Evolutionary conservation across 64 coral and sea anemone species (phyloP).

Genomic region (Porites australiensis): DNA sequence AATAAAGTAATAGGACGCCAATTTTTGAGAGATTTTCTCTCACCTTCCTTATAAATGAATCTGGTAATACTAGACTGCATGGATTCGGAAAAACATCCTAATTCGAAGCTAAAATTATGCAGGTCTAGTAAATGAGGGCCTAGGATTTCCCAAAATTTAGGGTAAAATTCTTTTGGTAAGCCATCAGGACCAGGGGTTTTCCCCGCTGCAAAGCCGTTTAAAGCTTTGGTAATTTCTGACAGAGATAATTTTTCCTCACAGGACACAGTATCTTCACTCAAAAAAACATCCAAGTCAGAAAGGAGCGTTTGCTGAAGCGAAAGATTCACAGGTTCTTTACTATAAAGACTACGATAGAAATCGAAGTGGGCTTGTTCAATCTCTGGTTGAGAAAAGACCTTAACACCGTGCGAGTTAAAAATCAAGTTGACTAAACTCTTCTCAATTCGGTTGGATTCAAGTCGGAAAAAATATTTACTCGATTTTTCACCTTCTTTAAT

Average conservation of each 20-base stretch:
- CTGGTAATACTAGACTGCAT: not conserved
- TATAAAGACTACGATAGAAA: not conserved
- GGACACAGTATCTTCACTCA: not conserved
- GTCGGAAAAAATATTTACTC: no score
- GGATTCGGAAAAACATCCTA: not conserved
- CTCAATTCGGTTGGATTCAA: no score
- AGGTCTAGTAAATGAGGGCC: not conserved
- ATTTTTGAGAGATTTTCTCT: not conserved
- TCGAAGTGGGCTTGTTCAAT: not conserved
- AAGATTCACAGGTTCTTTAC: not conserved
- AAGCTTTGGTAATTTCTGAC: not conserved
- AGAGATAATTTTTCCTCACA: not conserved
- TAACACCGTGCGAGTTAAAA: not conserved
- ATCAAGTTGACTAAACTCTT: not conserved
- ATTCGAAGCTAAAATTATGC: not conserved
- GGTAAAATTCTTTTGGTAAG: not conserved
- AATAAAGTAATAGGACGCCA: constrained; percentile 1
- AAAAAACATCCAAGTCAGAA: accelerated
- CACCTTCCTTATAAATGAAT: not conserved
- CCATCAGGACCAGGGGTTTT: not conserved
- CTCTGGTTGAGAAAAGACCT: not conserved
- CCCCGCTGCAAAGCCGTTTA: not conserved
- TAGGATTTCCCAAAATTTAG: not conserved
- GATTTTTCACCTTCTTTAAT: no score
- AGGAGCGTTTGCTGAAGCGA: not conserved